Base-by-base conservation (phyloP, 2,113 vertebrate species). In the Oreochromis niloticus region DNA sequence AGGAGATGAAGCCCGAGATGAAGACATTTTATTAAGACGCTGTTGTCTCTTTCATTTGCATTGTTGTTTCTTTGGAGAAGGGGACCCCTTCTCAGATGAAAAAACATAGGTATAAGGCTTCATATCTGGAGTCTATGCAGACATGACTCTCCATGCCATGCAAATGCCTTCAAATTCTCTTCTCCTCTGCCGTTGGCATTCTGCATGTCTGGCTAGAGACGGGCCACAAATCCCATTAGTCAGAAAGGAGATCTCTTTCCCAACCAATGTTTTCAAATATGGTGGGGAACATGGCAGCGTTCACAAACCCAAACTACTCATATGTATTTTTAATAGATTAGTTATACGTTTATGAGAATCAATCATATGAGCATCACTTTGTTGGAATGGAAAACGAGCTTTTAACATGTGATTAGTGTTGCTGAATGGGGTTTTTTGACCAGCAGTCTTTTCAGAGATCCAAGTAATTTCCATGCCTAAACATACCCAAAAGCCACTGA, bases 51-150 rank as follows among this genome's bases (percentile, higher is more conserved):
- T 11, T 61, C 30, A 10, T 10, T 61, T 17, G 14, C 14, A 6
- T 59, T 59, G 32, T 59, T 61, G 57, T 1, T 17, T 61, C 57
- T 3, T 32, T 34, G 57, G 9, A 34, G 30, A 61, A 10, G 3
- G 1, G 0, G 30, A 61, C 0, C 27, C 57, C 27, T 17, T 17
- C 27, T 32, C 27, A 61, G 8, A 32, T 32, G 27, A 61, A 61
- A 61, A 34, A 32, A 30, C 57, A 57, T 0, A 17, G 27, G 57
- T 55, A 55, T 55, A 55, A 2, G n/a, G n/a, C 52, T 11, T 55
- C 52, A 55, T 55, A 55, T 55, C n/a, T 56, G 54, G 54, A 24
- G 54, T 56, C 30, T 34, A 30, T 61, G 30, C 8, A 61, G 14
- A 34, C 59, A 11, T 63, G 16, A 63, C 30, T 9, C 59, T 63